Percentiles rank a stretch among this genome's conserved stretches.
These are phyloP conservation scores for Prochilodus magdalenae DNA, from an alignment of 2,113 vertebrate species.

Conservation along the genomic window DNA sequence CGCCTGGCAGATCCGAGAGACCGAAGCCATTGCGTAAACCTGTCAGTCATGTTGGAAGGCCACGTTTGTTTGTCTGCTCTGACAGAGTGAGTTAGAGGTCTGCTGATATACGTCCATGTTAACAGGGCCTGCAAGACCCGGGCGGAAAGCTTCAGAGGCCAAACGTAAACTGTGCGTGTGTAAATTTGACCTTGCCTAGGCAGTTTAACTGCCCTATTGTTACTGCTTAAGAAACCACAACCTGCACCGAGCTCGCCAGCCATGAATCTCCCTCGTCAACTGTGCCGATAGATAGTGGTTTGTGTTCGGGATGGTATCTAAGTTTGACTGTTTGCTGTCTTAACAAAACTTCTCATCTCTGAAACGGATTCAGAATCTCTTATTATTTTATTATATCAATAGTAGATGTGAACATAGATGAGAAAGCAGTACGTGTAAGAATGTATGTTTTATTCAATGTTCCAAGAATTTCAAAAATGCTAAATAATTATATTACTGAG, in stretches of 20 bases:
- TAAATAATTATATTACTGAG: too few species aligned
- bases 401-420: too few species aligned
- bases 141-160: constrained; percentile 45
- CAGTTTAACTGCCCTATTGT: constrained; percentile 59
- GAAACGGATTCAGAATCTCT: too few species aligned
- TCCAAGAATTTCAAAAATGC: too few species aligned
- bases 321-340: neutral
- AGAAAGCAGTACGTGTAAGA: too few species aligned
- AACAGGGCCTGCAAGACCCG: constrained; percentile 36
- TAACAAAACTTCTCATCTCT: neutral
- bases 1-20: constrained; percentile 31
- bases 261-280: constrained; percentile 49
- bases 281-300: constrained; percentile 5
- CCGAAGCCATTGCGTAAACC: constrained; percentile 32
- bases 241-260: neutral
- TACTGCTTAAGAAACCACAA: constrained; percentile 38
- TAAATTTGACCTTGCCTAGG: constrained; percentile 53
- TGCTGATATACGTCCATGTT: constrained; percentile 36
- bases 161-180: constrained; percentile 53
- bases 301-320: neutral
- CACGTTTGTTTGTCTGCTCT: constrained; percentile 33
- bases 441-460: too few species aligned
- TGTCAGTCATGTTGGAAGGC: constrained; percentile 28
- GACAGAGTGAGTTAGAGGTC: constrained; percentile 54
- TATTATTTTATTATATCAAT: too few species aligned